These are phyloP conservation scores for Bubo bubo DNA, from an alignment of 2,113 vertebrate species.

Conservation along the genomic window DNA sequence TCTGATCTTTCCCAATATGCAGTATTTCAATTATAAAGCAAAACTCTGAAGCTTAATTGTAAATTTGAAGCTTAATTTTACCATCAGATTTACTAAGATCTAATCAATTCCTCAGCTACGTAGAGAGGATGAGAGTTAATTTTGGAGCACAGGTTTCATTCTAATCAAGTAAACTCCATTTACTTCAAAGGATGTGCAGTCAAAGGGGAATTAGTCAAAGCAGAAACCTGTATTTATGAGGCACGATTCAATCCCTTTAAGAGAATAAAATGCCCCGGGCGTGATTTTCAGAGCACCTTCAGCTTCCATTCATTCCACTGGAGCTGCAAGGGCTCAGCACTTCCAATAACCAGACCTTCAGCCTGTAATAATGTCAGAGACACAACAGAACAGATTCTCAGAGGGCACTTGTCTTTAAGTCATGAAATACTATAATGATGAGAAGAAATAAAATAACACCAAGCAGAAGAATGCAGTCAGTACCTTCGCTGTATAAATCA, in stretches of 20 bases:
- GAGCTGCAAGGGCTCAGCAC: constrained; percentile 17
- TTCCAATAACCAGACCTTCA: constrained; percentile 3
- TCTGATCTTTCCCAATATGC: not conserved
- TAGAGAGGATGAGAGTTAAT: not conserved
- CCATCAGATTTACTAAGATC: constrained; percentile 13
- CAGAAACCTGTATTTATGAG: constrained; percentile 23
- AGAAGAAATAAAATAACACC: constrained; percentile 35
- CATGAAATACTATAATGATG: constrained; percentile 33
- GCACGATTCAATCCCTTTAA: not conserved
- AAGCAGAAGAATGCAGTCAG: constrained; percentile 1
- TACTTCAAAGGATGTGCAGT: constrained; percentile 23
- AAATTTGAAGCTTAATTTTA: constrained; percentile 33
- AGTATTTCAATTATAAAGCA: not conserved
- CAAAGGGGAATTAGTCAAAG: constrained; percentile 32
- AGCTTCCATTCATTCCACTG: not conserved
- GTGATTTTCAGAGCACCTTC: constrained; percentile 15
- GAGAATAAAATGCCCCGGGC: constrained; percentile 19
- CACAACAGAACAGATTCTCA: constrained; percentile 3
- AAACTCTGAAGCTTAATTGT: not conserved
- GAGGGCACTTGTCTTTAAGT: constrained; percentile 26
- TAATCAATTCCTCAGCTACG: constrained; percentile 1
- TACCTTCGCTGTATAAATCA: constrained; percentile 23
- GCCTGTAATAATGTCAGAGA: not conserved
- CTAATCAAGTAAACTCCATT: constrained; percentile 44
- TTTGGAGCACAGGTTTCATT: constrained; percentile 23